A percentile compares a stretch with the other conserved stretches of the same genome.
These are phyloP conservation scores for Uropetala carovei DNA, from an alignment of 2,888 invertebrate species.

Conservation along the genomic window DNA sequence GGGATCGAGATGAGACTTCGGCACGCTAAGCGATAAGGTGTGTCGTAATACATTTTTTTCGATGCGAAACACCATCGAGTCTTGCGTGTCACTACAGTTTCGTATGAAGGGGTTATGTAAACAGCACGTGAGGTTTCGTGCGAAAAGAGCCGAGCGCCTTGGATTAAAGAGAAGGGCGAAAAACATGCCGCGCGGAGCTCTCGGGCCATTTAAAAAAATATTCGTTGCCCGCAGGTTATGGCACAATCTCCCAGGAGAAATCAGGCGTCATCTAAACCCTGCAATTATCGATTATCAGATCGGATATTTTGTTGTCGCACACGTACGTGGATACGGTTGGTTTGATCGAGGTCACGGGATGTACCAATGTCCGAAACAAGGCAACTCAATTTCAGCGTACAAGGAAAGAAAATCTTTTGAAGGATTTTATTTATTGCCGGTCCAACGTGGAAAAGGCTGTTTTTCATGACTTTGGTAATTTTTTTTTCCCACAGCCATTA, in stretches of 20 bases:
- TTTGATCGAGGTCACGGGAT: neutral
- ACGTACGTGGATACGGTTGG: neutral
- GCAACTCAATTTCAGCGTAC: neutral
- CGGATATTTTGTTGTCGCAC: neutral
- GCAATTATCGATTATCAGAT: conserved; percentile 40
- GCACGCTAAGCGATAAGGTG: neutral
- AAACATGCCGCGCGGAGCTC: neutral
- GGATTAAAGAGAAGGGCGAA: neutral
- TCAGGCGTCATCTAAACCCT: conserved; percentile 22
- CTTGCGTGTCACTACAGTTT: neutral
- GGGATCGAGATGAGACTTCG: neutral
- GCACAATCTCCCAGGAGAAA: conserved; percentile 54
- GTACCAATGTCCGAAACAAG: too few species aligned
- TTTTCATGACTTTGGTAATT: too few species aligned
- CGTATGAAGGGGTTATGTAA: neutral
- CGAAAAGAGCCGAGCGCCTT: neutral
- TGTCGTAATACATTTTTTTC: neutral
- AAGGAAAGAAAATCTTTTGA: neutral
- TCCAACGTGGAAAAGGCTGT: too few species aligned
- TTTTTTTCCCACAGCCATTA: too few species aligned
- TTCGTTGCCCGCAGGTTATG: neutral
- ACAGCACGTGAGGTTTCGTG: neutral
- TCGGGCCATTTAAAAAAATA: neutral
- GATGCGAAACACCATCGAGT: neutral
- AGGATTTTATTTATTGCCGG: neutral